A percentile compares a stretch with the other conserved stretches of the same genome.
phyloP scores from a whole-genome alignment of 2,113 vertebrate genomes.

The Austrofundulus limnaeus region DNA sequence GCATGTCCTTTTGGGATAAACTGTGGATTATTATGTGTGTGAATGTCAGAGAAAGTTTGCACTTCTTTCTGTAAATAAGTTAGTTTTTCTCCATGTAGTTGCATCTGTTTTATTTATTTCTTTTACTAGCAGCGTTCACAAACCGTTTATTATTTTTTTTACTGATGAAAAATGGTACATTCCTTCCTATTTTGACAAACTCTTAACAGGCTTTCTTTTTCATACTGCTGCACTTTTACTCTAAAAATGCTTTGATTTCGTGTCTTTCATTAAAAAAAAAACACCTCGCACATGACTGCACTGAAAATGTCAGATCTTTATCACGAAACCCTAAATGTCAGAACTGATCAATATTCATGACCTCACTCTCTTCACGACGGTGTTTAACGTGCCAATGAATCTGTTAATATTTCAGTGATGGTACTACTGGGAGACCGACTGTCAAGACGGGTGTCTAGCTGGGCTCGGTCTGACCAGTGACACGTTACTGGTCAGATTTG shows the following conservation, averaged over 20 bases:
- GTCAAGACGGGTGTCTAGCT: constrained; percentile 25
- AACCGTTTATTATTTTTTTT: constrained; percentile 9
- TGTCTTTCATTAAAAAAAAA: constrained; percentile 20
- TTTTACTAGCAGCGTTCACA: constrained; percentile 11
- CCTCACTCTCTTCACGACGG: constrained; percentile 49
- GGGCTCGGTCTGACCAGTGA: constrained; percentile 31
- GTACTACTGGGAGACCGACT: constrained; percentile 47
- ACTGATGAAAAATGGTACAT: constrained; percentile 16
- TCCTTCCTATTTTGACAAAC: constrained; percentile 29
- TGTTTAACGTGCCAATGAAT: constrained; percentile 74
- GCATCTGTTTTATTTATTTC: constrained; percentile 29
- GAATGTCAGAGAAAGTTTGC: constrained; percentile 66
- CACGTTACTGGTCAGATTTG: constrained; percentile 24
- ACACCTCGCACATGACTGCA: constrained; percentile 26
- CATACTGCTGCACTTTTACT: constrained; percentile 32
- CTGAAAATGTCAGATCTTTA: constrained; percentile 43
- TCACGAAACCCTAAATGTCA: constrained; percentile 39
- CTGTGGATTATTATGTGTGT: constrained; percentile 64
- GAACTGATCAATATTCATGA: constrained; percentile 45
- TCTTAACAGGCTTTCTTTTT: constrained; percentile 36
- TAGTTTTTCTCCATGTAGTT: constrained; percentile 28
- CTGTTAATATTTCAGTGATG: constrained; percentile 66
- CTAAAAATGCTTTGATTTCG: constrained; percentile 20
- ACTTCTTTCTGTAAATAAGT: constrained; percentile 64
- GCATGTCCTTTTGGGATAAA: constrained; percentile 71